These are phyloP conservation scores for Bimastos eiseni DNA, from an alignment of 2,888 invertebrate genomes.

Conservation along the genomic window DNA sequence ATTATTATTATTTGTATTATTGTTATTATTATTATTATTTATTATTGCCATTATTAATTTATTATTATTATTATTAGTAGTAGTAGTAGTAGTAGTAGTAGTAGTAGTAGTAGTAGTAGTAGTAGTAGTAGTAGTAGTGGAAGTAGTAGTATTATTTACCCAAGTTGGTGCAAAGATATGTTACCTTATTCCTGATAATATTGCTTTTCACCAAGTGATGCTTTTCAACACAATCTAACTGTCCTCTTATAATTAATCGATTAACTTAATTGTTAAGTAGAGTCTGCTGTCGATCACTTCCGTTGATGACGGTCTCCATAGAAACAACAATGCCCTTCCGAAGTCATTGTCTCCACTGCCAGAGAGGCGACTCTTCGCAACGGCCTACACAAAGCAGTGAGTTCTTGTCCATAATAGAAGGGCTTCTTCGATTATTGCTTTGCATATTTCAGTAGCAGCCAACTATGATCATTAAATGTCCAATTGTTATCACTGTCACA, in stretches of 20 bases:
- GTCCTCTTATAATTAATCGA: neutral
- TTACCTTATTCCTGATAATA: too few species aligned
- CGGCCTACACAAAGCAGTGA: neutral
- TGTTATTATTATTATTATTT: too few species aligned
- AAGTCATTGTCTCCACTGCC: neutral
- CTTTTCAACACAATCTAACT: neutral
- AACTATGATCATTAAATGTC: neutral
- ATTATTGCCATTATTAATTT: too few species aligned
- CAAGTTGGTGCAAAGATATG: too few species aligned
- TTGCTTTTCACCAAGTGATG: too few species aligned
- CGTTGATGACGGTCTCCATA: neutral
- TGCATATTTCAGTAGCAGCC: too few species aligned
- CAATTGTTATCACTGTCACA: neutral
- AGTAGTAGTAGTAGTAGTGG: too few species aligned
- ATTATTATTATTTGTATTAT: too few species aligned
- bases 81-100: too few species aligned
- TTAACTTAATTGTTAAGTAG: neutral
- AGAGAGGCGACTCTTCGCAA: neutral
- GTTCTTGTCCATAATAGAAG: neutral
- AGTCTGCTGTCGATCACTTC: neutral
- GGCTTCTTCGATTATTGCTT: neutral
- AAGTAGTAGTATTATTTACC: too few species aligned
- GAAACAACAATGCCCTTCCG: neutral
- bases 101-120: too few species aligned
- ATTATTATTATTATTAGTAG: too few species aligned